phyloP scores from a whole-genome alignment of 2,797 vertebrate genomes.

The Tapirus indicus region DNA sequence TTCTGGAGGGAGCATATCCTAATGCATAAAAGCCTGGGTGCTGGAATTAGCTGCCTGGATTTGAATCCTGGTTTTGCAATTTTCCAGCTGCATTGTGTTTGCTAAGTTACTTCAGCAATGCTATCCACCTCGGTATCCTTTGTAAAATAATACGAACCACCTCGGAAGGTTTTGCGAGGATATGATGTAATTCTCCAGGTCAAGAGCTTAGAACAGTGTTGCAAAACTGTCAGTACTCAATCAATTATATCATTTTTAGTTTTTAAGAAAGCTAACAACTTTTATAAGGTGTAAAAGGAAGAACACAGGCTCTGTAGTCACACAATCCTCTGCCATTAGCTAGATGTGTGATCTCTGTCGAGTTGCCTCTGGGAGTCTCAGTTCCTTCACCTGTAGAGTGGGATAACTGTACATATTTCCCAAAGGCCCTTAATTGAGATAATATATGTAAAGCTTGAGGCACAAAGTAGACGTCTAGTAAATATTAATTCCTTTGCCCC shows the following conservation, averaged over 20 bases:
- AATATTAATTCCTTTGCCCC: neutral
- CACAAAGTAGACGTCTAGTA: neutral
- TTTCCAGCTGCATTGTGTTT: neutral
- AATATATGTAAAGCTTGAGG: neutral
- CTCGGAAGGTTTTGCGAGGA: neutral
- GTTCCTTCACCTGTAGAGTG: neutral
- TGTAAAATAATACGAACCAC: neutral
- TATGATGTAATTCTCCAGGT: neutral
- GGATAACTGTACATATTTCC: neutral
- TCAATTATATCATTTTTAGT: neutral
- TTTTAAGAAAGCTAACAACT: neutral
- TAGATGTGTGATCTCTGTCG: accelerated
- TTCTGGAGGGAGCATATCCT: accelerated
- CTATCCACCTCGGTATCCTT: neutral
- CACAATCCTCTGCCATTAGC: neutral
- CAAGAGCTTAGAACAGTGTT: neutral
- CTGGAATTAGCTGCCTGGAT: neutral
- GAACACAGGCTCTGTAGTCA: accelerated
- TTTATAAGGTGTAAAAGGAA: neutral
- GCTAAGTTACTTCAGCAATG: neutral
- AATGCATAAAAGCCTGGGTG: accelerated
- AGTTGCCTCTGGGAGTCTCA: neutral
- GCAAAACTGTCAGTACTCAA: too few relatives aligned
- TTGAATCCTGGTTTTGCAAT: neutral
- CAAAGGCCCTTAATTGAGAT: neutral